Base-by-base conservation (phyloP, 2,797 vertebrate genomes). In the Gobio occitaniae region DNA sequence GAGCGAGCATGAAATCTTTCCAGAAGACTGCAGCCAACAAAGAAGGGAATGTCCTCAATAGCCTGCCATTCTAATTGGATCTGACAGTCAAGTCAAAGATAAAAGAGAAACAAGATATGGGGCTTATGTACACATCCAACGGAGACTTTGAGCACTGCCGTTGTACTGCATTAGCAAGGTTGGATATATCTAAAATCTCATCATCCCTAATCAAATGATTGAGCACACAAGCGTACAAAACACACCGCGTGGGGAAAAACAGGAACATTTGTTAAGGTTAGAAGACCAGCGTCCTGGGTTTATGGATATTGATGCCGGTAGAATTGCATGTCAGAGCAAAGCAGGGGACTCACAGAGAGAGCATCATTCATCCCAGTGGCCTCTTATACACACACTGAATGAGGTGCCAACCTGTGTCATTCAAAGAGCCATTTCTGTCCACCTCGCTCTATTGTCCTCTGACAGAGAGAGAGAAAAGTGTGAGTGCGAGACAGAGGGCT, bases 391-490 rank as follows among this genome's bases (percentile, higher is more conserved):
- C 84, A 86, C 86, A 75, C 76, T 85, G 86, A 89, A 88, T 86
- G 85, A 88, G 87, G 86, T 89, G 87, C 87, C 87, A 88, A 90
- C 88, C 86, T 84, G 86, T 88, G 90, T 88, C 88, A 88, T 85
- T 90, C 87, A 89, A 88, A 88, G 86, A 87, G 86, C 87, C 90
- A 89, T 89, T 89, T 87, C 88, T 88, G 89, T 89, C 88, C 88
- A 89, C 87, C 88, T 89, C 85, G 85, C 78, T 87, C 86, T 86
- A 87, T 87, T 89, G 87, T 88, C 85, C 88, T 83, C 81, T 85
- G 82, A 86, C 84, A 86, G 88, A 87, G 29, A 84, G 66, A 87
- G 78, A 54, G 65, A 61, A 29, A 87, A 68, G 36, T 56, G 59
- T 61, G 78, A 71, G 78, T 36, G 54, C 6, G 16, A 25, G 65